These are phyloP conservation scores for Apoda limacodes DNA, from an alignment of 2,888 invertebrate genomes.

Conservation along the genomic window DNA sequence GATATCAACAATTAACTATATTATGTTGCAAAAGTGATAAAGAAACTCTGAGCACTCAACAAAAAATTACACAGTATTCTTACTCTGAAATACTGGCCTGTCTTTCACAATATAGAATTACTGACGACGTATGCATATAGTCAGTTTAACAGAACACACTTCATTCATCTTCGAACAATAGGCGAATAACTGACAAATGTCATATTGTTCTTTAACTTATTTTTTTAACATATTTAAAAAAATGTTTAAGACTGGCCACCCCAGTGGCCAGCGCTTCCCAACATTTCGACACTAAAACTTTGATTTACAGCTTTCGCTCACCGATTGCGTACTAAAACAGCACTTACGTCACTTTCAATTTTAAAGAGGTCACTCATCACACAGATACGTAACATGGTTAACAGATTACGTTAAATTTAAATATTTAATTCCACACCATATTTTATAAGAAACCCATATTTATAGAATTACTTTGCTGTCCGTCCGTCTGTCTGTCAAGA, in stretches of 20 bases:
- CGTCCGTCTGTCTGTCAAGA: too few relatives aligned
- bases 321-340: constrained; percentile 68
- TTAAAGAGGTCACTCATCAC: too few relatives aligned
- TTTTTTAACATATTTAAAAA: constrained; percentile 42
- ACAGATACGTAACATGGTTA: too few relatives aligned
- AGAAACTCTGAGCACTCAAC: neutral
- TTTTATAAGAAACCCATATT: too few relatives aligned
- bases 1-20: too few relatives aligned
- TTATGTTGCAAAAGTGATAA: too few relatives aligned
- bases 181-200: constrained; percentile 45
- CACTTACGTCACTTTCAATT: constrained; percentile 70
- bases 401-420: too few relatives aligned
- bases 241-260: constrained; percentile 52
- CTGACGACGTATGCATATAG: constrained; percentile 21
- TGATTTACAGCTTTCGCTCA: constrained; percentile 64
- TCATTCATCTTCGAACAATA: constrained; percentile 52
- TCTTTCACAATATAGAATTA: too few relatives aligned
- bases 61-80: constrained; percentile 1
- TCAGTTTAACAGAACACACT: constrained; percentile 17
- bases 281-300: constrained; percentile 69
- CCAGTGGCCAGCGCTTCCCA: constrained; percentile 66
- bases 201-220: constrained; percentile 53
- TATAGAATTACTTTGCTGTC: too few relatives aligned
- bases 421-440: too few relatives aligned
- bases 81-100: neutral